These are phyloP conservation scores for Acheta domesticus DNA, from an alignment of 2,888 invertebrate genomes.

Conservation along the genomic window DNA sequence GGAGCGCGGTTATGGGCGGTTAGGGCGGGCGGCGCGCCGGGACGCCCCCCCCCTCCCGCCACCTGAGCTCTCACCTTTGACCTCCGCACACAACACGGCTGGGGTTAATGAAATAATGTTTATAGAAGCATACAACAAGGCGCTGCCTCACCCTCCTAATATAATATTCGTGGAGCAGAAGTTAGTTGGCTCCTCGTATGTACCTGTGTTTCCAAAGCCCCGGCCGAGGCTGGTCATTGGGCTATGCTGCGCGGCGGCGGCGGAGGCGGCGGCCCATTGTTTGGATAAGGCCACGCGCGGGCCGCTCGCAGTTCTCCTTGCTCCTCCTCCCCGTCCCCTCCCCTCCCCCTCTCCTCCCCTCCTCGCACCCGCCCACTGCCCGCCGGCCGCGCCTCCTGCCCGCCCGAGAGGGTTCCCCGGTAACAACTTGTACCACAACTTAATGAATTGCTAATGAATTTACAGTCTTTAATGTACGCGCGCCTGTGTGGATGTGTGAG, in stretches of 20 bases:
- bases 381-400: neutral
- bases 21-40: neutral
- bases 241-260: neutral
- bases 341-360: no score
- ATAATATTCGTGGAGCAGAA: constrained; percentile 1
- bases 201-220: constrained; percentile 18
- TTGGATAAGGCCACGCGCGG: neutral
- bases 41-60: neutral
- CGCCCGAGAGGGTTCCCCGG: neutral
- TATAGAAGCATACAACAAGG: constrained; percentile 9
- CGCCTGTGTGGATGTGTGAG: neutral
- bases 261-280: neutral
- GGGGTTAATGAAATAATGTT: constrained; percentile 18
- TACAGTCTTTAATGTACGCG: constrained; percentile 22
- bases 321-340: no score
- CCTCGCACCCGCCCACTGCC: no score
- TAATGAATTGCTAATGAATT: constrained; percentile 25
- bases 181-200: neutral
- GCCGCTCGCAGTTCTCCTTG: no score
- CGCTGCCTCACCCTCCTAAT: constrained; percentile 3
- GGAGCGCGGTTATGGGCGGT: no score
- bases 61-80: constrained; percentile 8
- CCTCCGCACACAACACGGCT: constrained; percentile 18
- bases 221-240: neutral
- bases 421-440: constrained; percentile 23